Base-by-base conservation (phyloP, 2,888 invertebrate genomes). In the Ametastegia equiseti region DNA sequence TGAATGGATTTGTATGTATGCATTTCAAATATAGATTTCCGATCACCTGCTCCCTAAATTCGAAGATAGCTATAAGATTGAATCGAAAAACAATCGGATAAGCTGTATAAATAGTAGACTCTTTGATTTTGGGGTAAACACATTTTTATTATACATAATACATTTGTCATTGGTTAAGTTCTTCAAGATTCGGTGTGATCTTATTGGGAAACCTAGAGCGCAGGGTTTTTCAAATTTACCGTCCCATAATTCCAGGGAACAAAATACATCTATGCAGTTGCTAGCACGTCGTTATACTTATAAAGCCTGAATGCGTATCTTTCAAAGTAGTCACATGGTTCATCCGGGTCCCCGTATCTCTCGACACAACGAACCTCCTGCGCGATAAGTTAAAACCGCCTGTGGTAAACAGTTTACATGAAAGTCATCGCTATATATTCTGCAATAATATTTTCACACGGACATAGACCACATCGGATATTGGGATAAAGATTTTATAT, bases 271-370 rank as follows among this genome's bases (percentile, higher is more conserved):
- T 3, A 30, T 23, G 15, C 1, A 67, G 54, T 19, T 13, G 33
- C 36, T 33, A 19, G 54, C n/a, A 6, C 36, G 11, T 36, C 54
- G 36, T 73, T 39, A n/a, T n/a, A 23, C 54, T 75, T n/a, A 33
- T 33, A 4, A 36, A 33, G 5, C n/a, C 54, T 33, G 11, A 71
- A 54, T 36, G 15, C 54, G 33, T 75, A 50, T 75, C 50, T 75
- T 50, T 36, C 36, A 54, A n/a, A 75, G 75, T 54, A 19, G 36
- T 75, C 60, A 42, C 60, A 30, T 78, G 60, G 45, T 60, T 27
- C 27, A 27, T 36, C 83, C 79, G 78, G 86, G 86, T 87, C 87
- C 81, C 27, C 82, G 71, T 85, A 83, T 87, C 86, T 78, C 65
- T 50, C 30, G 73, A 60, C 23, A 60, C 63, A 45, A 63, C 60